phyloP scores from a whole-genome alignment of 1,140 invertebrate species.

The Zaprionus ghesquierei region DNA sequence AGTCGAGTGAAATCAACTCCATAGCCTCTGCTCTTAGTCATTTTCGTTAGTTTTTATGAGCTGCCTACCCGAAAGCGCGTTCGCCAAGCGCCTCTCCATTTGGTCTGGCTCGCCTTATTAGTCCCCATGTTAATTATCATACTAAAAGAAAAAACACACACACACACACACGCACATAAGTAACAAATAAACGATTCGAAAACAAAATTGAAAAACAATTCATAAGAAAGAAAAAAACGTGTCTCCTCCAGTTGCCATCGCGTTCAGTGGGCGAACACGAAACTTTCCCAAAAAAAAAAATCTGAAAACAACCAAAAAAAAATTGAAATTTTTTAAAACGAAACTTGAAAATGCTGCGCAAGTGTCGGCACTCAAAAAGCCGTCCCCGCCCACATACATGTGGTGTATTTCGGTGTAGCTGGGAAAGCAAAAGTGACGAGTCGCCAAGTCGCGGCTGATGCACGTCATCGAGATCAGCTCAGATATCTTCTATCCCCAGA shows the following conservation, averaged over 20 bases:
- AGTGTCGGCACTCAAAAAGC: slow-evolving; percentile 25
- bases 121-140: slow-evolving; percentile 75
- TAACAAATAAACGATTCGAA: slow-evolving; percentile 4
- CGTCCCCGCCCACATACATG: slow-evolving; percentile 3
- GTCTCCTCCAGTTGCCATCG: slow-evolving; percentile 12
- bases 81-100: slow-evolving; percentile 35
- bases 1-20: neutral
- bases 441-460: neutral
- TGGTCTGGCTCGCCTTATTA: slow-evolving; percentile 63
- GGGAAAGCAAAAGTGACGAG: slow-evolving; percentile 30
- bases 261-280: slow-evolving; percentile 35
- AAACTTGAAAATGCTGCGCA: slow-evolving; percentile 12
- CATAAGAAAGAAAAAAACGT: slow-evolving; percentile 1
- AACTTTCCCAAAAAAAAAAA: slow-evolving; percentile 29
- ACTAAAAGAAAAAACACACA: slow-evolving; percentile 56
- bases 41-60: slow-evolving; percentile 37
- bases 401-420: neutral
- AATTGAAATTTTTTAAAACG: neutral
- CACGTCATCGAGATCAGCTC: neutral
- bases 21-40: neutral
- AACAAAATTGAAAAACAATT: slow-evolving; percentile 58
- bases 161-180: slow-evolving; percentile 4
- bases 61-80: slow-evolving; percentile 47
- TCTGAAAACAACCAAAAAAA: neutral
- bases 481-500: neutral